A percentile compares a stretch with the other conserved stretches of the same genome.
These are phyloP conservation scores for Neolamprologus kungweensis DNA, from an alignment of 2,113 vertebrate species.

Conservation along the genomic window DNA sequence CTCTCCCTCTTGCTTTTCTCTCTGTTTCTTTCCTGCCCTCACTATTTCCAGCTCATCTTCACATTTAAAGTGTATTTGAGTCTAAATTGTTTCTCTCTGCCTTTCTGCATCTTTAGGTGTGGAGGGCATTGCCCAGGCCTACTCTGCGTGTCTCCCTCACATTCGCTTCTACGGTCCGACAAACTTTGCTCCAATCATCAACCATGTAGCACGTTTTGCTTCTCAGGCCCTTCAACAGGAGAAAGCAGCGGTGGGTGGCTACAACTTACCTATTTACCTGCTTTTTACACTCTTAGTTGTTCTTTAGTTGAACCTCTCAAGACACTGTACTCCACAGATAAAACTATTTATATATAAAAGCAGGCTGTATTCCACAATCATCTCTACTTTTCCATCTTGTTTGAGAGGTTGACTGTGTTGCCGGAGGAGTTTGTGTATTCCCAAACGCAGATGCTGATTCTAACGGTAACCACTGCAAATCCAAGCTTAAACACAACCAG, in stretches of 20 bases:
- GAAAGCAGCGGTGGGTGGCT: constrained; percentile 79
- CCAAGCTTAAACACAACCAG: background rate
- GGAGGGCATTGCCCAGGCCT: constrained; percentile 91
- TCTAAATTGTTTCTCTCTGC: background rate
- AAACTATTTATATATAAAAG: background rate
- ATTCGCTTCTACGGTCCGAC: constrained; percentile 97
- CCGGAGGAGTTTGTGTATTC: background rate
- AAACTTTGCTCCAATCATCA: constrained; percentile 95
- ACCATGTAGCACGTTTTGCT: constrained; percentile 91
- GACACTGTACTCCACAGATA: background rate
- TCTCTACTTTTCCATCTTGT: background rate
- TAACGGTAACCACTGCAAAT: background rate
- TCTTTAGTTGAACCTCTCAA: background rate
- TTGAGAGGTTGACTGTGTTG: background rate
- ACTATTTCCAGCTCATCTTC: background rate
- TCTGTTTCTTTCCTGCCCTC: background rate
- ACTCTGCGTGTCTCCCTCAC: constrained; percentile 90
- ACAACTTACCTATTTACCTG: background rate
- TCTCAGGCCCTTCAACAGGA: constrained; percentile 89
- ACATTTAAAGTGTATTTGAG: background rate
- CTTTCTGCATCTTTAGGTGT: constrained; percentile 73
- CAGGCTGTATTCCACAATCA: background rate
- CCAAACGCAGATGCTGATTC: background rate
- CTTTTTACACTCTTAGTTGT: background rate
- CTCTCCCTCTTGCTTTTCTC: background rate